These are phyloP conservation scores for Leptopilina boulardi DNA, from an alignment of 1,140 invertebrate genomes.

Conservation along the genomic window DNA sequence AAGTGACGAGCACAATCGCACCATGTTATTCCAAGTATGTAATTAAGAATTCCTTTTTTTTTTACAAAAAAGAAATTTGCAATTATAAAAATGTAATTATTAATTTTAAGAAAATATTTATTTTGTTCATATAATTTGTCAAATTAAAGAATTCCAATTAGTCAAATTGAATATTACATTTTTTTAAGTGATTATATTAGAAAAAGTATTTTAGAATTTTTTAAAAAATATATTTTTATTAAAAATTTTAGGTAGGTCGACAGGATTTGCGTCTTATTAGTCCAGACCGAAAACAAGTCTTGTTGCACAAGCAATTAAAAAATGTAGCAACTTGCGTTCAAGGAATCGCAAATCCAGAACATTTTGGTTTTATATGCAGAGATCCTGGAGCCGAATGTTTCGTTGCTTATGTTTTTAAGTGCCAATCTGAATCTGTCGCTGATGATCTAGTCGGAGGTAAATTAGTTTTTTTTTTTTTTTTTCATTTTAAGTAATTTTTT, in stretches of 20 bases:
- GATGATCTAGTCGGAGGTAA: constrained; percentile 86
- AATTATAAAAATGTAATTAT: too few relatives aligned
- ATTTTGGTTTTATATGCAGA: constrained; percentile 95
- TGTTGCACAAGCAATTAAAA: constrained; percentile 90
- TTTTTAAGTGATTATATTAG: too few relatives aligned
- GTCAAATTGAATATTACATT: too few relatives aligned
- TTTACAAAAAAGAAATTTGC: neutral
- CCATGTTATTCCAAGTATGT: constrained; percentile 92
- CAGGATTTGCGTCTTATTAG: constrained; percentile 92
- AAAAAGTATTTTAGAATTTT: too few relatives aligned
- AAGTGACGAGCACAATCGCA: constrained; percentile 87
- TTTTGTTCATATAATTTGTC: too few relatives aligned
- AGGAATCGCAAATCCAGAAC: constrained; percentile 87
- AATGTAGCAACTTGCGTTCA: constrained; percentile 94
- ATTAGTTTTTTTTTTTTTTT: constrained; percentile 21
- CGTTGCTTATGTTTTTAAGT: constrained; percentile 93
- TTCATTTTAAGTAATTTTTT: neutral
- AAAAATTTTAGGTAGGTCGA: constrained; percentile 84
- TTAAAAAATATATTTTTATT: constrained; percentile 40
- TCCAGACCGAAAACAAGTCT: constrained; percentile 91
- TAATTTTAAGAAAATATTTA: too few relatives aligned
- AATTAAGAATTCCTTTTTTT: constrained; percentile 52
- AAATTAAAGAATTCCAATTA: too few relatives aligned
- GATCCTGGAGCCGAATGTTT: constrained; percentile 83
- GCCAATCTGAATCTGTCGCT: constrained; percentile 88